A percentile compares a stretch with the other conserved stretches of the same genome.
Evolutionary conservation across 1,140 invertebrate species (phyloP).

Genomic region (Manduca sexta): DNA sequence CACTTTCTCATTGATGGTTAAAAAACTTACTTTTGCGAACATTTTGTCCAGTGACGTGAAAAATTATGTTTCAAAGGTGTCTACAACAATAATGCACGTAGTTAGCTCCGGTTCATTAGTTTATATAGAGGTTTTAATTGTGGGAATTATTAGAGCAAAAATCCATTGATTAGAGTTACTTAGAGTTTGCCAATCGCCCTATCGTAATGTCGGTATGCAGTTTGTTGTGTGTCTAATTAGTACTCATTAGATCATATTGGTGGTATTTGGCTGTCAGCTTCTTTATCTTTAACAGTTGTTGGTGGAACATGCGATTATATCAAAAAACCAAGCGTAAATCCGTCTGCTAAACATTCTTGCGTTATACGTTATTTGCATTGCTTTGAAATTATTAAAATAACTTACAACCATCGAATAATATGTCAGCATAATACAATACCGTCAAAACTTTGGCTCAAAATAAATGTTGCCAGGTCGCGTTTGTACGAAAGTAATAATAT

Average conservation of each 20-base stretch:
- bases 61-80: neutral
- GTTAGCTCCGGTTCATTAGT: conserved; percentile 33
- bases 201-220: conserved; percentile 22
- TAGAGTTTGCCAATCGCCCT: conserved; percentile 48
- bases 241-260: neutral
- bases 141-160: conserved; percentile 68
- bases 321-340: too few species aligned
- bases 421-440: too few species aligned
- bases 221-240: neutral
- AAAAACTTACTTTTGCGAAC: conserved; percentile 33
- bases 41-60: conserved; percentile 17
- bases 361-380: too few species aligned
- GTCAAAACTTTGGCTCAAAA: too few species aligned
- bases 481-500: too few species aligned
- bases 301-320: too few species aligned
- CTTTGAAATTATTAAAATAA: too few species aligned
- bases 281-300: too few species aligned
- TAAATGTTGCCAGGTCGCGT: too few species aligned
- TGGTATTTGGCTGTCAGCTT: neutral
- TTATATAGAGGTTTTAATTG: conserved; percentile 64
- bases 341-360: too few species aligned
- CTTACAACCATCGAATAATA: too few species aligned
- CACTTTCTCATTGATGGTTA: neutral
- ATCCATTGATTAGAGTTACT: conserved; percentile 58
- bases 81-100: conserved; percentile 32